Base-by-base conservation (phyloP, 2,113 vertebrate species). In the Planiliza haematocheilus region DNA sequence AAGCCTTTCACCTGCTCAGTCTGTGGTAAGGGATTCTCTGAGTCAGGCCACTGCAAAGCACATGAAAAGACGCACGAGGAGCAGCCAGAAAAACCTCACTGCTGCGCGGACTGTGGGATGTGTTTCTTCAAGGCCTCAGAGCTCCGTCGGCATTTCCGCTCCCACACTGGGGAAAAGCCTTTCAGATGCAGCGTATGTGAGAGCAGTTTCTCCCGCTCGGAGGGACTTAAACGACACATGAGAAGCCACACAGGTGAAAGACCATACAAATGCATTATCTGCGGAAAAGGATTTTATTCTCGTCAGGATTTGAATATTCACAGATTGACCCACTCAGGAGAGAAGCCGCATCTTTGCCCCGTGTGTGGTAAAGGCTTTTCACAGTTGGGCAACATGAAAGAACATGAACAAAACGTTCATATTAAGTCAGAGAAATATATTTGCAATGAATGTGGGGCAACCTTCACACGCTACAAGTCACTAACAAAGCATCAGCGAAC, bases 341-440 rank as follows among this genome's bases (percentile, higher is more conserved):
- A 90, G 79, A 92, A 91, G 45, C 91, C 91, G 0, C 87, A 92
- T 38, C 70, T 88, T 5, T 92, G 91, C 69, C 83, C 88, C 0
- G 77, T 92, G 67, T 92, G 91, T 2, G 91, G 91, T 0, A 92
- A 92, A 82, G 86, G 91, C 46, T 92, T 92, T 61, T 89, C 91
- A 0, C 91, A 92, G 77, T 75, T 90, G 24, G 91, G 91, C 39
- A 92, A 92, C 77, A 91, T 92, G 91, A 90, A 79, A 36, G 91
- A 90, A 18, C 91, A 92, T 1, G 84, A 90, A 39, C 88, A 89
- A 20, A 89, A 86, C 3, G 89, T 92, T 18, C 91, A 92, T 4
- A 76, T 86, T 7, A 89, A 88, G 58, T 73, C 88, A 0, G 89
- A 91, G 7, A 86, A 85, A 0, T 89, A 89, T 6, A 85, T 83